Evolutionary conservation across 2,888 invertebrate species (phyloP), one percentile per base, ranked within the genome.

Genomic region (Apoda limacodes): DNA sequence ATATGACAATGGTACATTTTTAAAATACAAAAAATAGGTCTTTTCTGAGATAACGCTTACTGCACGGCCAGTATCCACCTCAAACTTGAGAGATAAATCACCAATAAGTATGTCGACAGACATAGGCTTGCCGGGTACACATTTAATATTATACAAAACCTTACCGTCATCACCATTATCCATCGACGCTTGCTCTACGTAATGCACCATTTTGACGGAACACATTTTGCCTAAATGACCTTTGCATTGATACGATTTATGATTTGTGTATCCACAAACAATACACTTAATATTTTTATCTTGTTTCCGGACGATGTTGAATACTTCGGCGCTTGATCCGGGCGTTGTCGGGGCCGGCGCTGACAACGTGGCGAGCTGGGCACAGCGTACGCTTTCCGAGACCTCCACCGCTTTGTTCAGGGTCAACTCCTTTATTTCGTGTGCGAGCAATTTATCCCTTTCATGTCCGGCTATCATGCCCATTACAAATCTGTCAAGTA

Each of bases 271-370:
- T 9, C 34, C 35, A 9, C 40, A 40, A 20, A 35, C 35, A 22
- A 30, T 40, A 22, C 48, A 48, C 37, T 49, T 46, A 14, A 32
- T 43, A 15, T 39, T 39, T 11, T 35, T 36, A n/a, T n/a, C n/a
- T n/a, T n/a, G n/a, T n/a, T n/a, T n/a, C n/a, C n/a, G n/a, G n/a
- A n/a, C n/a, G 17, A 40, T 34, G 15, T 25, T 33, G 30, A 41
- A 39, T 29, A 41, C 41, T 5, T 10, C 23, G 9, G 15, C 10
- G 3, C 17, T 13, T 17, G 24, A 9, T 5, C 11, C 22, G 25
- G 29, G 28, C 10, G 15, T 22, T 21, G n/a, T 10, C 28, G 14
- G 15, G 14, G 9, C 19, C 17, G 21, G 14, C 30, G 22, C 22
- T n/a, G n/a, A n/a, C n/a, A n/a, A n/a, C n/a, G 29, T 12, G 22